Evolutionary conservation across 2,888 invertebrate species (phyloP).

Genomic region (Dicyrtoma fusca): DNA sequence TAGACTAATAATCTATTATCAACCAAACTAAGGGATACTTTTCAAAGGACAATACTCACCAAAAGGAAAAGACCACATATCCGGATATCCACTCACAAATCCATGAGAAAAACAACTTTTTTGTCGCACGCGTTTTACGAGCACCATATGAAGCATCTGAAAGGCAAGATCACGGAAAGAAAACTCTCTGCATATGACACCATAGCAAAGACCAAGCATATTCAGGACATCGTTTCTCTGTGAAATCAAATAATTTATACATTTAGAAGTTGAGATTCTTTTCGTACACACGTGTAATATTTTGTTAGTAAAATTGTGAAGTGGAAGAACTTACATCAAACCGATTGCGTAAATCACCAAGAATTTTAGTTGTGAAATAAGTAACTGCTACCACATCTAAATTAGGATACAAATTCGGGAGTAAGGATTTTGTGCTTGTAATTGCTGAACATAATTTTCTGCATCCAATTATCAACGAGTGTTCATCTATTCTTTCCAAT

Average conservation of each 20-base stretch:
- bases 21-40: background rate
- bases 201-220: constrained; percentile 20
- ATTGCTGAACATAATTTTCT: background rate
- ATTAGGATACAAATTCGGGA: background rate
- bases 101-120: constrained; percentile 24
- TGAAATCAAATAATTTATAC: background rate
- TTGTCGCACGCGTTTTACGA: constrained; percentile 12
- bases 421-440: background rate
- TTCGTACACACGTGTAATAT: background rate
- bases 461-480: background rate
- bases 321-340: constrained; percentile 14
- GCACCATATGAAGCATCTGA: background rate
- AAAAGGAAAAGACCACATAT: constrained; percentile 1
- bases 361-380: constrained; percentile 6
- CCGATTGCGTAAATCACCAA: background rate
- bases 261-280: background rate
- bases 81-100: constrained; percentile 17
- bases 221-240: constrained; percentile 20
- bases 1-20: background rate
- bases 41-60: constrained; percentile 2
- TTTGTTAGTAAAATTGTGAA: background rate
- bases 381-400: constrained; percentile 13
- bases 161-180: background rate
- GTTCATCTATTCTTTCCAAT: background rate
- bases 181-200: constrained; percentile 17